Percentiles rank a stretch among this genome's conserved stretches.
Evolutionary conservation across 2,113 vertebrate species (phyloP).

Genomic region (Tachysurus fulvidraco): DNA sequence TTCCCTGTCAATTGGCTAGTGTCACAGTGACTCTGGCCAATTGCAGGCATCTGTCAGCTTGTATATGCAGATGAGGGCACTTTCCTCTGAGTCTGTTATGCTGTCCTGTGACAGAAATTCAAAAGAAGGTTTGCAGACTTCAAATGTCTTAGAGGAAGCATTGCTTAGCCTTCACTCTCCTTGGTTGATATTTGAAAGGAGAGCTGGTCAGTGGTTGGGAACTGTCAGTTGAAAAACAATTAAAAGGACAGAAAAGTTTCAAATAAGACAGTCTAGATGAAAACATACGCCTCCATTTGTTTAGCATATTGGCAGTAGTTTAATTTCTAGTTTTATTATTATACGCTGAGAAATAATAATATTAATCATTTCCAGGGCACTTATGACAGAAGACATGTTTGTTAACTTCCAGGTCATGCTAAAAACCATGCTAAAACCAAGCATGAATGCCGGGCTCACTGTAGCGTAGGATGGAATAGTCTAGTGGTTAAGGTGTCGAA

Average conservation of each 20-base stretch:
- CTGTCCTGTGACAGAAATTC: background rate
- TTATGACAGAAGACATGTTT: background rate
- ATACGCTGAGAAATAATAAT: background rate
- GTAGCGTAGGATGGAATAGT: too few relatives aligned
- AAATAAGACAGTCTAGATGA: background rate
- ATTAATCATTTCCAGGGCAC: background rate
- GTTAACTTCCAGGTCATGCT: background rate
- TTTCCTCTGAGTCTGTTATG: background rate
- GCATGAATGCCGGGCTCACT: background rate
- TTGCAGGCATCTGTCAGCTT: background rate
- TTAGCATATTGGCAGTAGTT: background rate
- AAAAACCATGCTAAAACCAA: background rate
- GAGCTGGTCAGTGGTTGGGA: background rate
- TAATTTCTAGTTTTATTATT: background rate
- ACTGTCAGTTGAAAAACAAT: background rate
- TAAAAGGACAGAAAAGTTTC: background rate
- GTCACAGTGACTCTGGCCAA: background rate
- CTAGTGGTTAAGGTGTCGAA: too few relatives aligned
- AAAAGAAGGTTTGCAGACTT: background rate
- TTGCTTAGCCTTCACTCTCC: background rate
- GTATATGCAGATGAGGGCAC: background rate
- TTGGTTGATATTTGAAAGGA: background rate
- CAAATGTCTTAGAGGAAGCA: background rate
- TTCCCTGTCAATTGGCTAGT: background rate
- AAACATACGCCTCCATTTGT: background rate